phyloP scores from a whole-genome alignment of 1,140 invertebrate genomes.

The Drosophila ficusphila region DNA sequence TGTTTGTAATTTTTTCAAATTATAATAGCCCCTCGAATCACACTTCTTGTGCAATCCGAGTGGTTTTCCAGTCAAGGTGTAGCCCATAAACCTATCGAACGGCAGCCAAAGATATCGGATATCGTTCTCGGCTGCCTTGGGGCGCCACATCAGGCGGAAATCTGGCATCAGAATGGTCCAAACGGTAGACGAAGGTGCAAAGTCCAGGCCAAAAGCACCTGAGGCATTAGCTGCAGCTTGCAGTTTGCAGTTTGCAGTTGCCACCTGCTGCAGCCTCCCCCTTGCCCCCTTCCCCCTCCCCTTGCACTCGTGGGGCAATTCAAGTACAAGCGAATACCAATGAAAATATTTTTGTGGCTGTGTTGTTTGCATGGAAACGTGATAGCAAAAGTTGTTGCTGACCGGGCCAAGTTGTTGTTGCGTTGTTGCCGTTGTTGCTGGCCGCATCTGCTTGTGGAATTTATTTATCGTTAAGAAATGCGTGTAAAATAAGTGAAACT shows the following conservation, averaged over 20 bases:
- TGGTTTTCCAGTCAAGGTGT: constrained; percentile 31
- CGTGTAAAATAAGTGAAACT: constrained; percentile 82
- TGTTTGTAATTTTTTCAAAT: not conserved
- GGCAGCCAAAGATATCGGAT: constrained; percentile 35
- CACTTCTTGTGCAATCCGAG: constrained; percentile 25
- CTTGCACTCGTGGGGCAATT: constrained; percentile 46
- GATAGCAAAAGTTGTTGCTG: constrained; percentile 77
- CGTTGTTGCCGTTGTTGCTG: constrained; percentile 21
- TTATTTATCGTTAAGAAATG: constrained; percentile 82
- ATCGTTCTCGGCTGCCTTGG: constrained; percentile 43
- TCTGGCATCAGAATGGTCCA: constrained; percentile 39
- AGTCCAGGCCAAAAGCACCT: constrained; percentile 43
- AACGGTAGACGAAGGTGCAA: constrained; percentile 39
- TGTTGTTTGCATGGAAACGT: constrained; percentile 75
- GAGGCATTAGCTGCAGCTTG: constrained; percentile 44
- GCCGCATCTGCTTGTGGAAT: constrained; percentile 79
- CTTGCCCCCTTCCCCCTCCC: not conserved
- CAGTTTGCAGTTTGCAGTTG: constrained; percentile 45
- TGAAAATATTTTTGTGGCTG: constrained; percentile 57
- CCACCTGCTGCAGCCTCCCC: constrained; percentile 33
- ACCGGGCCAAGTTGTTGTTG: constrained; percentile 48
- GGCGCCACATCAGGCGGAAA: constrained; percentile 52
- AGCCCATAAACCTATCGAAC: constrained; percentile 41
- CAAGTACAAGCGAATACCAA: constrained; percentile 74
- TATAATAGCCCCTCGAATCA: constrained; percentile 10